Evolutionary conservation across 92 coral and sea anemone species (phyloP), one percentile per base, ranked within the genome.

Genomic region (Parazoanthus swiftii): DNA sequence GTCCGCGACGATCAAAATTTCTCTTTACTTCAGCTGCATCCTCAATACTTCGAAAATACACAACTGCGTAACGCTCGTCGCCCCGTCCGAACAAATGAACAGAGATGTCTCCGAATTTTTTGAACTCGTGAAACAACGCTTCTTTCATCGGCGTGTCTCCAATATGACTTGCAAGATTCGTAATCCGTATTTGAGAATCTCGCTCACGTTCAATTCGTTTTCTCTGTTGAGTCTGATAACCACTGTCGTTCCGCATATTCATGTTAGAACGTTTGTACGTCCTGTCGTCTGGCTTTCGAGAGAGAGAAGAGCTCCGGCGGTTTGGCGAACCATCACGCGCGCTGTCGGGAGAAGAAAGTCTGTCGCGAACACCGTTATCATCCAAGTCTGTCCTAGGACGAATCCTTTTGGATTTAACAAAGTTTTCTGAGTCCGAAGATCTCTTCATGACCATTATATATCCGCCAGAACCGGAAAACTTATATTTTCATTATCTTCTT

Each of bases 371-470:
- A 44, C 98, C 98, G 77, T 91, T 95, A 89, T 95, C 97, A 70
- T 93, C 96, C 89, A 94, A 91, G 46, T 95, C 99, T 87, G 94
- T 89, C 85, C 96, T 92, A 74, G 97, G 89, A 74, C 99, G 98
- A 97, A 91, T 90, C 81, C 99, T 96, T 91, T 95, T 97, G 67
- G 93, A 86, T 91, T 96, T 95, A 71, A 92, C 91, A 82, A 93
- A 98, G 80, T 95, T 95, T 94, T 97, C 98, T 97, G 98, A 86
- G 90, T 95, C 99, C 93, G 98, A 97, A 79, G 98, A 92, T 93
- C 99, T 97, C 99, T 97, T 97, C 99, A 97, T 97, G 99, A 97
- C 99, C 99, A 97, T 97, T 85, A 93, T 95, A 93, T 86, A 93
- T 91, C 98, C 92, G 89, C 93, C 96, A 91, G 92, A 90, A 89